Evolutionary conservation across 2,113 vertebrate genomes (phyloP).

Genomic region (Etheostoma spectabile): DNA sequence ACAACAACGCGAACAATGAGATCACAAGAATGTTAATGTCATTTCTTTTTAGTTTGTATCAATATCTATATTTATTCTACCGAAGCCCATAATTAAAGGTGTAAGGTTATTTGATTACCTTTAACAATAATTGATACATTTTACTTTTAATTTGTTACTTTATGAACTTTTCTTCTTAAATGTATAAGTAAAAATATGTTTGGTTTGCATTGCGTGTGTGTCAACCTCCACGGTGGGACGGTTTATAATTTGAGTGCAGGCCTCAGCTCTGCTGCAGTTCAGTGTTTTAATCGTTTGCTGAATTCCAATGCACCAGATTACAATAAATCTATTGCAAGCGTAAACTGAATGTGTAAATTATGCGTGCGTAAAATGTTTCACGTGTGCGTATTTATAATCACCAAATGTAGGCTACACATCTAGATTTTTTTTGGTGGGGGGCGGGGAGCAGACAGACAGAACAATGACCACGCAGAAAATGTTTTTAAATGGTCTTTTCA

Average conservation of each 20-base stretch:
- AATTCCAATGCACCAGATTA: neutral
- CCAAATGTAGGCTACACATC: neutral
- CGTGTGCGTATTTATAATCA: neutral
- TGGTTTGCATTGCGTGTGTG: neutral
- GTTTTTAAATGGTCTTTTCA: slow-evolving; percentile 57
- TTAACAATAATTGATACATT: neutral
- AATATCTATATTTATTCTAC: neutral
- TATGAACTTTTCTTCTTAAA: neutral
- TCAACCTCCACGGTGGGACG: neutral
- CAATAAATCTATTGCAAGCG: neutral
- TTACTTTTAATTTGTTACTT: neutral
- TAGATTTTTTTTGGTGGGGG: neutral
- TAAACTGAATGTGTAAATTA: neutral
- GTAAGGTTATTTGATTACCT: neutral
- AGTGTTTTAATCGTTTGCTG: slow-evolving; percentile 1
- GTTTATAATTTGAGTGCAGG: neutral
- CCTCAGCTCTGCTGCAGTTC: neutral
- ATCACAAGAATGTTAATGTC: neutral
- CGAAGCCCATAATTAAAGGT: neutral
- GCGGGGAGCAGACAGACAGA: neutral
- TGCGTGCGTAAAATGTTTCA: slow-evolving; percentile 40
- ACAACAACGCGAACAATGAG: neutral
- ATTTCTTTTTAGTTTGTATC: neutral
- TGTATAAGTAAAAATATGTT: neutral
- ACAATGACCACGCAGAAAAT: slow-evolving; percentile 40